Base-by-base conservation (phyloP, 2,113 vertebrate species). In the Clarias macrocephalus region DNA sequence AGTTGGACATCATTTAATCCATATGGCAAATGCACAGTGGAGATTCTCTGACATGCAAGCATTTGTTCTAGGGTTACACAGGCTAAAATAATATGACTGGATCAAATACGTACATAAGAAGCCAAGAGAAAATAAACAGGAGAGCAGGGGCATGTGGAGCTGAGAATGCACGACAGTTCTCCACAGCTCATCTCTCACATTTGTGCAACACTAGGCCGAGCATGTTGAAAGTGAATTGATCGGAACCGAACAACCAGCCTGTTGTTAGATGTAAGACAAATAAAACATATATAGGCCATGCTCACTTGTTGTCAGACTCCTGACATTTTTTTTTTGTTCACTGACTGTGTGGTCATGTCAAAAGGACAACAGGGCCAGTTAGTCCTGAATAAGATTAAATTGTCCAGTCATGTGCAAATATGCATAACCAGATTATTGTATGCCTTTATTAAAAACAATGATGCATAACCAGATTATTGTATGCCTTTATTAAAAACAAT, bases 101-200 rank as follows among this genome's bases (percentile, higher is more conserved):
- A 60, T 73, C 30, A 63, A 81, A 84, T 75, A 81, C 62, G 65
- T 65, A 82, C 56, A 83, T 8, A 28, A 37, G 25, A 48, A 89
- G 80, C 89, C 87, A 88, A 84, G 28, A 84, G 81, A 88, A 88
- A 86, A 90, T 84, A 90, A 88, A 82, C 54, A 86, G 76, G 83
- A 65, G 65, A 82, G 82, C 87, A 85, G 52, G 80, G n/a, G 42
- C 28, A 37, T 84, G 82, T 85, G 82, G 76, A 88, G 85, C 54
- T 66, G 59, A 81, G 57, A 66, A 62, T 73, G 56, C 16, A 12
- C 28, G 63, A 42, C 9, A 70, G 73, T 83, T 68, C 79, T 87
- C 59, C 76, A 37, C 83, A 68, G 25, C 83, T 72, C 80, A 88
- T 89, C 83, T 87, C 73, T 88, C 81, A 66, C 65, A 75, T 65